These are phyloP conservation scores for Caradrina clavipalpis DNA, from an alignment of 2,888 invertebrate species.

Conservation along the genomic window DNA sequence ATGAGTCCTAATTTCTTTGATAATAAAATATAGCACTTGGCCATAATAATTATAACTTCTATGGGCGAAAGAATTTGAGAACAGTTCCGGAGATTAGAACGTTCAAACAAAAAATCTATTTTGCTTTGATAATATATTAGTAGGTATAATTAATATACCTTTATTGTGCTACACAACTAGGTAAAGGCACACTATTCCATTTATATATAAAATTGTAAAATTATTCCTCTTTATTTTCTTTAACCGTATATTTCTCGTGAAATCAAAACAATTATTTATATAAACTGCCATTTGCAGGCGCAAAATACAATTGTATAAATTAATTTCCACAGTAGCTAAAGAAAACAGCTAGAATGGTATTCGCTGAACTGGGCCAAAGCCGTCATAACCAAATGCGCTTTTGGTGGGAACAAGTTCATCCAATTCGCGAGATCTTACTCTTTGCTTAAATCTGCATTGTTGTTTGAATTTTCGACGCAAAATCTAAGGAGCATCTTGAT, in stretches of 20 bases:
- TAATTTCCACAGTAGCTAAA: conserved; percentile 44
- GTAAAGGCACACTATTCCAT: neutral
- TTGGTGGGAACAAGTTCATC: conserved; percentile 44
- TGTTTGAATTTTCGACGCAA: conserved; percentile 21
- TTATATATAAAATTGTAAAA: too few species aligned
- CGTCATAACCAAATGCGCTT: conserved; percentile 57
- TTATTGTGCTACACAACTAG: too few species aligned
- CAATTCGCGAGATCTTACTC: conserved; percentile 43
- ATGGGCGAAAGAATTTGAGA: too few species aligned
- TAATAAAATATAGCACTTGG: too few species aligned
- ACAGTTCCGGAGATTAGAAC: too few species aligned
- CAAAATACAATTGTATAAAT: conserved; percentile 35
- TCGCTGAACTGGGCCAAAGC: conserved; percentile 48
- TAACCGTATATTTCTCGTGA: neutral
- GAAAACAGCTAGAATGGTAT: conserved; percentile 47
- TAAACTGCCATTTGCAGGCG: conserved; percentile 29
- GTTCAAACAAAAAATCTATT: too few species aligned
- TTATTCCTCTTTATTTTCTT: neutral
- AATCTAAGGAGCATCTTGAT: neutral
- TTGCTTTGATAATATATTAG: too few species aligned
- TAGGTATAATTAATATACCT: too few species aligned
- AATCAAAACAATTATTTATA: neutral
- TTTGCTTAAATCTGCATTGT: conserved; percentile 31
- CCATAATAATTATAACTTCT: too few species aligned
- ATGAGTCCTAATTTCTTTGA: too few species aligned